Base-by-base conservation (phyloP, 2,113 vertebrate species). In the Amphiprion percula region DNA sequence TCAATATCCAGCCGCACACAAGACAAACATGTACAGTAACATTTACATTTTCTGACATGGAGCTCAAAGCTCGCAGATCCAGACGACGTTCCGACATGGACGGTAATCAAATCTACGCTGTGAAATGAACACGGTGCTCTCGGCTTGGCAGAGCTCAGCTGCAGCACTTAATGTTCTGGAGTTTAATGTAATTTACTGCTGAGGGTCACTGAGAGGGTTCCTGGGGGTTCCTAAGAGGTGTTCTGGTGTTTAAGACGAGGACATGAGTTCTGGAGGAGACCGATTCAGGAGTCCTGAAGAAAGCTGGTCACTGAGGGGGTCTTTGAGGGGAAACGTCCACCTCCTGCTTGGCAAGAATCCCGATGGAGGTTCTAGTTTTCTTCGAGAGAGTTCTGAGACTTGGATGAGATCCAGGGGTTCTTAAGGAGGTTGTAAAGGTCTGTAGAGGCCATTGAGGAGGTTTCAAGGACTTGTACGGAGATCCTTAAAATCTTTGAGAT, bases 11-110 rank as follows among this genome's bases (percentile, higher is more conserved):
- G 4, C 61, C 47, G 37, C 56, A 44, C 30, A 19, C 59, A 81
- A 70, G 55, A 72, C 68, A 75, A 78, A 87, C 77, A 79, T 80
- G 66, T 64, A 75, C 62, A 60, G 63, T 41, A 62, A 72, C 67
- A 56, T 76, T 83, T 74, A 74, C 33, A 67, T 79, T 66, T 64
- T 73, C 72, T 80, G 77, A 75, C 75, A 50, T 4, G 0, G 39
- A 55, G 73, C 73, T 67, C 21, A 14, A 5, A 52, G 30, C 67
- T 39, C n/a, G 11, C 53, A 46, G 44, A 73, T 17, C 39, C 28
- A 55, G 60, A 66, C 58, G 8, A 9, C 50, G 30, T 26, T 60
- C 54, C 68, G 66, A 5, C 9, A 41, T 16, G 54, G 52, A 2
- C 7, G 39, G 68, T 37, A 59, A 64, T 19, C 58, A 58, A 44